These are phyloP conservation scores for Trachythela sp. DNA, from an alignment of 64 coral and sea anemone species.

Conservation along the genomic window DNA sequence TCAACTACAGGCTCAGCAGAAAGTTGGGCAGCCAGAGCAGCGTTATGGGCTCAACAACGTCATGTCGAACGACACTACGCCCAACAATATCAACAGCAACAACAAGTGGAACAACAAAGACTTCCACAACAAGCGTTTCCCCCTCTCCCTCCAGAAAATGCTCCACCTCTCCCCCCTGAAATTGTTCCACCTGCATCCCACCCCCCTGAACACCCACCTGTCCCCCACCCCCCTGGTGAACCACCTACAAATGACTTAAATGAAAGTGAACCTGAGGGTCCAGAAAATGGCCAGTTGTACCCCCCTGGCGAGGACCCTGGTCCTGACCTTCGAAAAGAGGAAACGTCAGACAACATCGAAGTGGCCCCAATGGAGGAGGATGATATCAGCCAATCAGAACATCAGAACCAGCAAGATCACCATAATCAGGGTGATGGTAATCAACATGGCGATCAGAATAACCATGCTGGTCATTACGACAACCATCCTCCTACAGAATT, in stretches of 20 bases:
- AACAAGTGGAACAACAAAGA: conserved; percentile 26
- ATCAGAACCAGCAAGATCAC: not conserved
- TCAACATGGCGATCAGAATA: not conserved
- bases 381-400: conserved; percentile 8
- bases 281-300: not conserved
- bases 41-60: conserved; percentile 88
- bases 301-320: not conserved
- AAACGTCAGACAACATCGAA: conserved; percentile 70
- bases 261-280: not conserved
- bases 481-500: not conserved
- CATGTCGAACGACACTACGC: conserved; percentile 75
- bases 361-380: conserved; percentile 93
- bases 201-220: not conserved
- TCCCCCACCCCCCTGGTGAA: not conserved
- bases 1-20: conserved; percentile 57
- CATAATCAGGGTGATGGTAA: not conserved
- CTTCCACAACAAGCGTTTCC: conserved; percentile 37
- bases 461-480: not conserved
- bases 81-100: conserved; percentile 50
- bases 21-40: conserved; percentile 86
- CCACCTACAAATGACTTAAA: not conserved
- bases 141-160: conserved; percentile 67
- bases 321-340: not conserved
- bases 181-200: conserved; percentile 52
- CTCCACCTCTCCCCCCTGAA: conserved; percentile 55